phyloP scores from a whole-genome alignment of 2,797 vertebrate genomes.

The Trichosurus vulpecula region DNA sequence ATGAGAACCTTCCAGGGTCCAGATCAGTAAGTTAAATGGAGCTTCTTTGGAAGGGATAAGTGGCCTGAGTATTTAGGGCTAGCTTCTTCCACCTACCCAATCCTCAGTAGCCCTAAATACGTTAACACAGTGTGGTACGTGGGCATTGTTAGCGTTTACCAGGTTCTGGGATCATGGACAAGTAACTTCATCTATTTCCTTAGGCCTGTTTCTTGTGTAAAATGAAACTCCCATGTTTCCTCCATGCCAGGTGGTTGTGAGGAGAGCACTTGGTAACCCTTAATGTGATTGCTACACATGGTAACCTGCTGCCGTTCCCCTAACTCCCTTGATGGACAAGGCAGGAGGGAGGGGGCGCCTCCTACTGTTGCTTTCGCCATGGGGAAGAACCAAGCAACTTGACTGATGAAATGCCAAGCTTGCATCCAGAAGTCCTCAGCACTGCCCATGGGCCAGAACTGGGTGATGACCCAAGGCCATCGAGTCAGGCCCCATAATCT shows the following conservation, averaged over 20 bases:
- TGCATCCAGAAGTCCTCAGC: neutral
- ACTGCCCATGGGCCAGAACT: neutral
- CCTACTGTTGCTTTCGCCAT: neutral
- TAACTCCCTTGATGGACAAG: neutral
- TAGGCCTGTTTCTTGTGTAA: neutral
- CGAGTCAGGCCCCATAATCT: neutral
- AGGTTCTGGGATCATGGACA: neutral
- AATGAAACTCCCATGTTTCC: neutral
- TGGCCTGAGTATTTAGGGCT: neutral
- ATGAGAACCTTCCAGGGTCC: constrained; percentile 14
- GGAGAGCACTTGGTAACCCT: neutral
- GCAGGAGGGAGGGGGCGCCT: neutral
- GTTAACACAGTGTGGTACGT: rapidly evolving
- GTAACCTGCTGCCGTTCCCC: neutral
- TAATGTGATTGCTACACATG: neutral
- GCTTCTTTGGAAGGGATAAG: constrained; percentile 9
- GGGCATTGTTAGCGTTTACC: neutral
- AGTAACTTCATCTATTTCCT: neutral
- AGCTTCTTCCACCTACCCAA: too few relatives aligned
- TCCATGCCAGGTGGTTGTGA: neutral
- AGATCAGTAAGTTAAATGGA: constrained; percentile 23
- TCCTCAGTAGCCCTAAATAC: too few relatives aligned
- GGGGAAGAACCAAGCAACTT: neutral
- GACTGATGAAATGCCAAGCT: neutral
- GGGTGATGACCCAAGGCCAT: neutral